A percentile compares a stretch with the other conserved stretches of the same genome.
These are phyloP conservation scores for Tyrannus savana DNA, from an alignment of 2,113 vertebrate species.

Conservation along the genomic window DNA sequence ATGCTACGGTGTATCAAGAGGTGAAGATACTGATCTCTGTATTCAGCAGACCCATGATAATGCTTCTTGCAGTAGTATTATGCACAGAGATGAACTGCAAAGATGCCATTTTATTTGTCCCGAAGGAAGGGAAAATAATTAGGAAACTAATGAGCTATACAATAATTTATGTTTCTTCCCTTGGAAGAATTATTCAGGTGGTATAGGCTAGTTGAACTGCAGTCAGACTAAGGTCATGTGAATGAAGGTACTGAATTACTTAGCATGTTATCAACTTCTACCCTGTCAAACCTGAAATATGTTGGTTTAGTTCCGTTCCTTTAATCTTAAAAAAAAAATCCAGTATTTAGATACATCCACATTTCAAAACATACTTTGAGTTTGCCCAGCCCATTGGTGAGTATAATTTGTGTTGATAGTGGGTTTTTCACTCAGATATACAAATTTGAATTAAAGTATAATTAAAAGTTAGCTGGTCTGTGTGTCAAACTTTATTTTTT, in stretches of 20 bases:
- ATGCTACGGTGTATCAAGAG: neutral
- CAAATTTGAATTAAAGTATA: neutral
- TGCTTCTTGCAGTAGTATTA: neutral
- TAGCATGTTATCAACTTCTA: neutral
- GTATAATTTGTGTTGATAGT: neutral
- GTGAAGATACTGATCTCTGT: neutral
- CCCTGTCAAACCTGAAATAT: neutral
- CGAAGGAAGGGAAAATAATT: neutral
- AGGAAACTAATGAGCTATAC: neutral
- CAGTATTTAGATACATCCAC: neutral
- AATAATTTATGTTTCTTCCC: neutral
- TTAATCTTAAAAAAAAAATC: neutral
- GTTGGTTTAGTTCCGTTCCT: neutral
- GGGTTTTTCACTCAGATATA: neutral
- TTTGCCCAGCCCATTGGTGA: neutral
- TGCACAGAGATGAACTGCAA: neutral
- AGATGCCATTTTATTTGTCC: constrained; percentile 6
- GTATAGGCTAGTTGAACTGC: neutral
- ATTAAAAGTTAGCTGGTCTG: neutral
- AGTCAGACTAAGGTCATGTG: neutral
- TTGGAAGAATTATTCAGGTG: neutral
- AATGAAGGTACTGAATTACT: neutral
- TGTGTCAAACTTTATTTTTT: neutral
- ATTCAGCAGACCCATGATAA: neutral
- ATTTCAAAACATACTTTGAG: neutral